Conservation (phyloP, 2,888 invertebrate genomes). For the Pimpla rufipes region DNA sequence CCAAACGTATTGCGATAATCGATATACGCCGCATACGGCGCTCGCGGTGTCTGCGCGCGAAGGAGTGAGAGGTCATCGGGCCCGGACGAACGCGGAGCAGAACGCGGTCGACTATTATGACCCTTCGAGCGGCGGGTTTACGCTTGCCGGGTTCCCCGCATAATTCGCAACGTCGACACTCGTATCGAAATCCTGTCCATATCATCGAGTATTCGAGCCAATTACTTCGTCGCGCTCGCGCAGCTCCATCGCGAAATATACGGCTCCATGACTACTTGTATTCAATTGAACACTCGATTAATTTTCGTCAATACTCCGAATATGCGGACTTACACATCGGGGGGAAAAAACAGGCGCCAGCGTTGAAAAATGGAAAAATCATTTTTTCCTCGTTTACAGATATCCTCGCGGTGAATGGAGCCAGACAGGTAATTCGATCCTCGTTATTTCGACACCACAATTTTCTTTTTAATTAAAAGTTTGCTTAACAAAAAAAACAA, state of each 20-base stretch:
- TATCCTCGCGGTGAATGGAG: neutral
- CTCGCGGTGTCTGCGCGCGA: constrained; percentile 15
- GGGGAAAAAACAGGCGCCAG: neutral
- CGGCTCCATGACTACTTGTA: neutral
- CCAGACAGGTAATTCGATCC: neutral
- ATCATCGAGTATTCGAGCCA: constrained; percentile 61
- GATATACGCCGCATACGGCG: constrained; percentile 47
- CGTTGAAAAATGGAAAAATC: neutral
- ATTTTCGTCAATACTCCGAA: neutral
- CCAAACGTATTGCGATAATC: constrained; percentile 66
- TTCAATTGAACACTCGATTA: neutral
- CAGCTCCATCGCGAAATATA: neutral
- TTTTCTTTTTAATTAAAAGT: no score
- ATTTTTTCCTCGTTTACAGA: neutral
- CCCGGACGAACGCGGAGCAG: constrained; percentile 44
- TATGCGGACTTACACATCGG: neutral
- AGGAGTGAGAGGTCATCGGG: constrained; percentile 29
- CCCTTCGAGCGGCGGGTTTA: constrained; percentile 44
- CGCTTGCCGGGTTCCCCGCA: constrained; percentile 42
- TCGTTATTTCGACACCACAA: neutral
- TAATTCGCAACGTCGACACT: constrained; percentile 64
- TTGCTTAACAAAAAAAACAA: no score
- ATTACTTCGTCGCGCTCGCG: constrained; percentile 30
- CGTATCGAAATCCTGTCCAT: constrained; percentile 65
- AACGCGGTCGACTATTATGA: constrained; percentile 63